phyloP scores from a whole-genome alignment of 2,113 vertebrate genomes.

The Rhinoderma darwinii region DNA sequence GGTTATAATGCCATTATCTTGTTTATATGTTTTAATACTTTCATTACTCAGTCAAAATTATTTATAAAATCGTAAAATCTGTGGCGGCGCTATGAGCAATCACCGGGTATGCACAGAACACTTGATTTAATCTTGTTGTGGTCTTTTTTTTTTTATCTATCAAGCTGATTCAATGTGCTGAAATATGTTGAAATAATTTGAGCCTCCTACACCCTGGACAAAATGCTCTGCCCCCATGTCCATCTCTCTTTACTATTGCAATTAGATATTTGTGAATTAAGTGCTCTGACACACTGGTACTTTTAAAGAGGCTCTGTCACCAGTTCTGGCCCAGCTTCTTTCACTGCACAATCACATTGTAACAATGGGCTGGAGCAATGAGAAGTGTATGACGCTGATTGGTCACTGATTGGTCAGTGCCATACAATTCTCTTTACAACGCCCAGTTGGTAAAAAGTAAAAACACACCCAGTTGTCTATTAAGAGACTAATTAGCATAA shows the following conservation, averaged over 20 bases:
- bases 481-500: too few species aligned
- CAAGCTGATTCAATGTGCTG: not conserved
- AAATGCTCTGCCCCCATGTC: not conserved
- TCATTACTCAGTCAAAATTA: not conserved
- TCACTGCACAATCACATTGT: too few species aligned
- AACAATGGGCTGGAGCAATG: too few species aligned
- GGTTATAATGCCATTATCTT: not conserved
- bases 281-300: not conserved
- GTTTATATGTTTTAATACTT: constrained; percentile 16
- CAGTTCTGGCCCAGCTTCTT: too few species aligned
- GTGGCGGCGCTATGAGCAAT: not conserved
- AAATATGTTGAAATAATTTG: not conserved
- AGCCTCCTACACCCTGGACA: not conserved
- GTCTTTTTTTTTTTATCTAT: not conserved
- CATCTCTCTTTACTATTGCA: not conserved
- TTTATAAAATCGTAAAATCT: not conserved
- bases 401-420: too few species aligned
- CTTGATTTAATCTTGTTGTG: not conserved
- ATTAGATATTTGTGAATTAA: not conserved
- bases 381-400: too few species aligned
- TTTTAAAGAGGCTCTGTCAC: too few species aligned
- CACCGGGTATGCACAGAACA: not conserved
- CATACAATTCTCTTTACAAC: too few species aligned
- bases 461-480: too few species aligned
- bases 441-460: too few species aligned